Conservation (phyloP, 2,113 vertebrate genomes). For the Anas platyrhynchos region DNA sequence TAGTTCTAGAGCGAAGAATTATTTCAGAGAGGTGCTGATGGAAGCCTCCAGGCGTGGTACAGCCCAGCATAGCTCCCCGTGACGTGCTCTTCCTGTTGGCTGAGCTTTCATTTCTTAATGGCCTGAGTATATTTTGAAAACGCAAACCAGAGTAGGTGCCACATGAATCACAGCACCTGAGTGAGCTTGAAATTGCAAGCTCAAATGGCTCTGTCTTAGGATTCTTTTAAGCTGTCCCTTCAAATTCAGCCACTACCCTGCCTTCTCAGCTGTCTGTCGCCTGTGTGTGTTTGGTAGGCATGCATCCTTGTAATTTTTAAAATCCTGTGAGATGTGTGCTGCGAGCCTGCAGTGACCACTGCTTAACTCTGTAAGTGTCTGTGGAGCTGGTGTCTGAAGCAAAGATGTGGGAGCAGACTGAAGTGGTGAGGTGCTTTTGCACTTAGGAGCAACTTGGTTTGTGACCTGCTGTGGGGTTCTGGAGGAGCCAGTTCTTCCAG, state of each 20-base stretch:
- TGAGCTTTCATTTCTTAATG: not conserved
- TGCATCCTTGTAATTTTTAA: not conserved
- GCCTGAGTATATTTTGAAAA: not conserved
- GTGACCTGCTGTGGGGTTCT: not conserved
- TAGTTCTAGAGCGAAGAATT: not conserved
- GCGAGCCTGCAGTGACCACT: not conserved
- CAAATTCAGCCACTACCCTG: not conserved
- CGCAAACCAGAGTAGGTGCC: not conserved
- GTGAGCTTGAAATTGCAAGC: not conserved
- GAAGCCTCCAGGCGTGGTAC: not conserved
- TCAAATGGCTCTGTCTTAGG: not conserved
- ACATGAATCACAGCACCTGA: not conserved
- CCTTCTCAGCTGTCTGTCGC: not conserved
- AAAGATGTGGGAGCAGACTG: rapidly evolving
- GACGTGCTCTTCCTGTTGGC: not conserved
- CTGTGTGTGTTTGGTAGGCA: not conserved
- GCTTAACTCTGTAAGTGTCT: not conserved
- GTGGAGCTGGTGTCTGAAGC: not conserved
- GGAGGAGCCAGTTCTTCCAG: constrained; percentile 29
- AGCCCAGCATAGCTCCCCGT: not conserved
- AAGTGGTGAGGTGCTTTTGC: not conserved
- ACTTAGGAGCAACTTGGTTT: not conserved
- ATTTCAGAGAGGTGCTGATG: not conserved
- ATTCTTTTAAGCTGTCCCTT: not conserved
- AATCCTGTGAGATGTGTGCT: not conserved